Conservation (phyloP, 2,888 invertebrate species). For the Helicoverpa assulta region DNA sequence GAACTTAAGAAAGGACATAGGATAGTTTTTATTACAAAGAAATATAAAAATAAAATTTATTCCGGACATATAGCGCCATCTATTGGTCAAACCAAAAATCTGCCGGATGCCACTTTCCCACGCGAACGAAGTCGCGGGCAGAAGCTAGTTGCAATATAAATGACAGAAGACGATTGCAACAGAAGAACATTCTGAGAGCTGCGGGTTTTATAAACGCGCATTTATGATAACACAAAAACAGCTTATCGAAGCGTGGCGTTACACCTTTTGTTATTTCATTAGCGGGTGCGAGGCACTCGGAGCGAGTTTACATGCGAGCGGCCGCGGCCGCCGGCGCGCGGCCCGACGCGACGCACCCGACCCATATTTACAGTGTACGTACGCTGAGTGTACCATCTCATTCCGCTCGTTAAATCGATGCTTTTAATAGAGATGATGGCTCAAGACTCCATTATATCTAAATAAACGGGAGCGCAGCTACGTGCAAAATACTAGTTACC, state of each 20-base stretch:
- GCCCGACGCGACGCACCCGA: slow-evolving; percentile 69
- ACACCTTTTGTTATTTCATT: slow-evolving; percentile 75
- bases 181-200: slow-evolving; percentile 46
- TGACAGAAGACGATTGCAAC: slow-evolving; percentile 38
- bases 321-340: slow-evolving; percentile 62
- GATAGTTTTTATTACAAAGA: too few relatives aligned
- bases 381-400: slow-evolving; percentile 75
- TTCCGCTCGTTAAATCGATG: slow-evolving; percentile 86
- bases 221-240: slow-evolving; percentile 65
- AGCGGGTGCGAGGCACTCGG: slow-evolving; percentile 64
- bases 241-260: slow-evolving; percentile 69
- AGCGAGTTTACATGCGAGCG: slow-evolving; percentile 70
- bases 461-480: slow-evolving; percentile 74
- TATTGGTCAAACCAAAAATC: too few relatives aligned
- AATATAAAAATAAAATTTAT: too few relatives aligned
- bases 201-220: slow-evolving; percentile 52
- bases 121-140: too few relatives aligned
- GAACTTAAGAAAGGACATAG: too few relatives aligned
- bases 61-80: too few relatives aligned
- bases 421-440: slow-evolving; percentile 86
- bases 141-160: slow-evolving; percentile 29
- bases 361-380: slow-evolving; percentile 77
- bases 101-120: too few relatives aligned
- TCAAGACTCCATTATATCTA: slow-evolving; percentile 80
- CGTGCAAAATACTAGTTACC: slow-evolving; percentile 75